Evolutionary conservation across 2,888 invertebrate species (phyloP), one percentile per base, ranked within the genome.

Genomic region (Platerodrilus igneus): DNA sequence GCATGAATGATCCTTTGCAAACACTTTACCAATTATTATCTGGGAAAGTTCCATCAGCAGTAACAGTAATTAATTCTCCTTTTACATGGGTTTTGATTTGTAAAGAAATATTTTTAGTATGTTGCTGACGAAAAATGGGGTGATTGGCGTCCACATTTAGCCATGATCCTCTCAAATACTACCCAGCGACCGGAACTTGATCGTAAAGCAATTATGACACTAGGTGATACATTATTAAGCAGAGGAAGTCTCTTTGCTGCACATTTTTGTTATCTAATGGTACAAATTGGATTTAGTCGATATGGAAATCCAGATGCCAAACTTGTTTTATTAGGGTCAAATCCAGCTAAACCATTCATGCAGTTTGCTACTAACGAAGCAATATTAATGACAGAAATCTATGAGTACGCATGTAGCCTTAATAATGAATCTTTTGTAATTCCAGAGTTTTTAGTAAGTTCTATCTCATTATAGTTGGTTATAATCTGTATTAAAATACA

Each of bases 131-230:
- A 80, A 55, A 79, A 79, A 53, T 86, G 86, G 86, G 87, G 81
- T 37, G 95, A 95, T 70, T 99, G 97, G 97, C 78, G 93, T 45
- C 90, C 94, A 13, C 97, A 99, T 73, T 77, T 94, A 37, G 95
- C 97, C 42, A 91, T 97, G 81, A 81, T 99, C 56, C 76, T 97
- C 35, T 86, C 95, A 45, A 92, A 92, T 69, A 79, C 84, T 8
- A 78, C 85, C 7, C 74, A 77, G 49, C 76, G 79, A 45, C 82
- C 86, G 1, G 89, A 89, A 52, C 72, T 84, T 38, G 87, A 89
- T 70, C 76, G 79, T 6, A 80, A 83, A 59, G 83, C 85, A 4
- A 80, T 86, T 43, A 82, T 83, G 2, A 84, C 81, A 13, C 70
- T 91, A 18, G 86, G 85, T 0, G 86, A 86, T 65, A 81, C 82